Conservation (phyloP, 2,113 vertebrate species). For the Myodes glareolus region DNA sequence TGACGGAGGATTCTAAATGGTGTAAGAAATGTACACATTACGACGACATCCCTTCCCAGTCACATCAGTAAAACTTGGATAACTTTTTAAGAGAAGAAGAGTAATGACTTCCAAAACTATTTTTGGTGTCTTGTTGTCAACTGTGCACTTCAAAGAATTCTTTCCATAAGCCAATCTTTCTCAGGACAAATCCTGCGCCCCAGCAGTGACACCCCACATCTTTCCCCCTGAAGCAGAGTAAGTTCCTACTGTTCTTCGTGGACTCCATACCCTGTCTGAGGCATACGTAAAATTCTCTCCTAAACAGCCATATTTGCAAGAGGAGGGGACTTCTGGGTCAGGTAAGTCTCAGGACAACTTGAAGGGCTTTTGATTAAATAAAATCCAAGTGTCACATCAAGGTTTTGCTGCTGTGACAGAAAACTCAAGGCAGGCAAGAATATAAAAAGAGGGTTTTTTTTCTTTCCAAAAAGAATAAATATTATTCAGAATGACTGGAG, state of each 20-base stretch:
- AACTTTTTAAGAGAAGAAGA: background rate
- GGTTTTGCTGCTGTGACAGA: background rate
- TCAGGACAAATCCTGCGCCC: background rate
- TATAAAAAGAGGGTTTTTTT: background rate
- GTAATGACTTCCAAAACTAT: slow-evolving; percentile 16
- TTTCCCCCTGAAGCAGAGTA: background rate
- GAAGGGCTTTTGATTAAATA: slow-evolving; percentile 53
- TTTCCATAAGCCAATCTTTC: background rate
- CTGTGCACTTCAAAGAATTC: background rate
- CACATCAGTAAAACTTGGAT: background rate
- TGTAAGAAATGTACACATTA: background rate
- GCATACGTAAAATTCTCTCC: background rate
- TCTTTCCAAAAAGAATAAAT: background rate
- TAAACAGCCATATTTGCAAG: background rate
- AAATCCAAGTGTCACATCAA: slow-evolving; percentile 25
- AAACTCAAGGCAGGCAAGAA: background rate
- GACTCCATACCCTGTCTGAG: background rate
- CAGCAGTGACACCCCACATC: background rate
- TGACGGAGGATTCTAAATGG: background rate
- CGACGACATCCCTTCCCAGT: background rate
- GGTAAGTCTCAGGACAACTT: slow-evolving; percentile 17
- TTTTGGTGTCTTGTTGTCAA: slow-evolving; percentile 6
- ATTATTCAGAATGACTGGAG: background rate
- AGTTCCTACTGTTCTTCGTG: background rate
- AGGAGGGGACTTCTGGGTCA: background rate